Base-by-base conservation (phyloP, 2,888 invertebrate species). In the Phaonia tiefii region DNA sequence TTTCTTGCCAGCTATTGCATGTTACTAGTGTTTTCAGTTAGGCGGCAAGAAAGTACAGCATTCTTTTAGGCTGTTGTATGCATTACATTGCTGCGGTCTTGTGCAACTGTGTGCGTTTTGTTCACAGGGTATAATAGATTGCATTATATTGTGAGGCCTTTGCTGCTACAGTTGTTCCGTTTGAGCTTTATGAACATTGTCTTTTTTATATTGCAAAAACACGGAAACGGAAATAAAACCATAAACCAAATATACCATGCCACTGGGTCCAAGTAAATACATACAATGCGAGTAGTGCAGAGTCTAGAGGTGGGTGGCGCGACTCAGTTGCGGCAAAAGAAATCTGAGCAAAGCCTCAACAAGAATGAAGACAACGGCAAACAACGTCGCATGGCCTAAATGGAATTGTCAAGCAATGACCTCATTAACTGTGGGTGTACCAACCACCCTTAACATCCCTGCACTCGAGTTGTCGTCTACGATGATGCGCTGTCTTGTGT, bases 321-420 rank as follows among this genome's bases (percentile, higher is more conserved):
- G 31, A 5, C 22, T n/a, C n/a, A n/a, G n/a, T n/a, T 51, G 51
- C 39, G 39, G 26, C 26, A 39, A 39, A 37, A 22, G 22, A 63
- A 63, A 42, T 63, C 63, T 42, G 4, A 15, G 22, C 42, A 63
- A 22, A 39, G 63, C 15, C 22, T 17, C 39, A 22, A 39, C 63
- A 39, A 22, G 63, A 42, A 44, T 42, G 44, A 26, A 26, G 25
- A 70, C 66, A 44, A 39, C 58, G 54, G 65, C 70, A 46, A 46
- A 37, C 60, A 42, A 11, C 37, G 60, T 76, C 54, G 70, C 73
- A 44, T 67, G 60, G 66, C 74, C 81, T 83, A 87, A 87, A 87
- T 88, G 86, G 85, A 85, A 88, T 88, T 88, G 88, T 89, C 89
- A 88, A 88, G 88, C 87, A 87, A 88, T 89, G 88, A 89, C 88